Evolutionary conservation across 2,888 invertebrate species (phyloP).

Genomic region (Bugulina stolonifera): DNA sequence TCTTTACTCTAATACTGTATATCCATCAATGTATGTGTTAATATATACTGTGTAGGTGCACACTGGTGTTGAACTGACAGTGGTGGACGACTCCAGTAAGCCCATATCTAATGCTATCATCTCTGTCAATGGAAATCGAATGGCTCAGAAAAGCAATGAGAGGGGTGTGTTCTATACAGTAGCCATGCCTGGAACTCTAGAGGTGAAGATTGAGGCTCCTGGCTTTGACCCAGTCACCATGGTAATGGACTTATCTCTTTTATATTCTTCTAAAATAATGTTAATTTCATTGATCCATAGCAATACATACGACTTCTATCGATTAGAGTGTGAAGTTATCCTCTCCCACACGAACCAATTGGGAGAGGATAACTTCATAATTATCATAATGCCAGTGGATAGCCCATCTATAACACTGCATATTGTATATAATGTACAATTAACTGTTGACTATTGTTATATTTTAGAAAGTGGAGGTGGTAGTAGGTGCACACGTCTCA

Average conservation of each 20-base stretch:
- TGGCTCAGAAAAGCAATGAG: background rate
- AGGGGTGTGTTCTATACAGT: constrained; percentile 3
- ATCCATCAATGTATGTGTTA: too few species aligned
- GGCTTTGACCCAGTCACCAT: background rate
- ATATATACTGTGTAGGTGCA: background rate
- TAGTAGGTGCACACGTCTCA: background rate
- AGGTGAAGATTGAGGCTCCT: constrained; percentile 4
- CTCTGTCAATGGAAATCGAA: background rate
- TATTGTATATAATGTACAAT: too few species aligned
- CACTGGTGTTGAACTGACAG: background rate
- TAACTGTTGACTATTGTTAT: background rate
- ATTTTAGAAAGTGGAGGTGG: background rate
- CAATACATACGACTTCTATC: too few species aligned
- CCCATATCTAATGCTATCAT: constrained; percentile 1
- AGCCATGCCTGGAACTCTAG: background rate
- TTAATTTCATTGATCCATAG: too few species aligned
- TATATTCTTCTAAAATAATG: too few species aligned
- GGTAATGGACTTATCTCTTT: too few species aligned
- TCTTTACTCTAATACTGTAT: too few species aligned
- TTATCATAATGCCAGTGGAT: too few species aligned
- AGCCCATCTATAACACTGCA: too few species aligned
- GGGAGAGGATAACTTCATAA: too few species aligned
- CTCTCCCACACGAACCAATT: too few species aligned
- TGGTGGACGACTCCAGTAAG: background rate
- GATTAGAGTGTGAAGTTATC: too few species aligned